Percentiles rank a stretch among this genome's conserved stretches.
Evolutionary conservation across 2,797 vertebrate species (phyloP).

Genomic region (Enteromius unitaeniatus): DNA sequence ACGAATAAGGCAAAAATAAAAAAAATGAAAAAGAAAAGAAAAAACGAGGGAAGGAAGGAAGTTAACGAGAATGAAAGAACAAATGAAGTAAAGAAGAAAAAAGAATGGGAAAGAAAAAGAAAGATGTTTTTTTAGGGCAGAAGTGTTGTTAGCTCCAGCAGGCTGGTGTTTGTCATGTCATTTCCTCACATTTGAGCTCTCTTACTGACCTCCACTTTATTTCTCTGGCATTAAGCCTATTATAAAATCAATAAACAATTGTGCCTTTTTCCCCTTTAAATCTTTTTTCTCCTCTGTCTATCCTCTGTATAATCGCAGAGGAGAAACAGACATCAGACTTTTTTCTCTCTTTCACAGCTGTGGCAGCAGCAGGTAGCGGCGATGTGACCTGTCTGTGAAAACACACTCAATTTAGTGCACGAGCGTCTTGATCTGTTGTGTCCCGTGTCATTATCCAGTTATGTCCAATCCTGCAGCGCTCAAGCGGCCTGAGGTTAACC

Average conservation of each 20-base stretch:
- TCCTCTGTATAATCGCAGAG: conserved; percentile 77
- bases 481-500: conserved; percentile 56
- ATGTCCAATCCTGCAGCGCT: conserved; percentile 43
- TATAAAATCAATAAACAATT: conserved; percentile 91
- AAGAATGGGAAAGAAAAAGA: conserved; percentile 22
- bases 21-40: not conserved
- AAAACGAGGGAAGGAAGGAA: not conserved
- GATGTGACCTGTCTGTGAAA: conserved; percentile 59
- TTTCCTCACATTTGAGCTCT: conserved; percentile 72
- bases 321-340: conserved; percentile 41
- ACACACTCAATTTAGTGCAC: conserved; percentile 62
- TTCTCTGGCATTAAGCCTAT: conserved; percentile 85
- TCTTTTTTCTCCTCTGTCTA: conserved; percentile 82
- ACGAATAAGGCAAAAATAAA: not conserved
- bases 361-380: conserved; percentile 39
- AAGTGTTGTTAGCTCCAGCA: conserved; percentile 74
- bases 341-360: conserved; percentile 26
- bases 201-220: conserved; percentile 78
- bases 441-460: conserved; percentile 64
- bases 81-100: not conserved
- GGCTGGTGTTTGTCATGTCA: conserved; percentile 78
- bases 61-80: not conserved
- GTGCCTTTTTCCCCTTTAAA: conserved; percentile 80
- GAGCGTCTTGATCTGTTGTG: conserved; percentile 49
- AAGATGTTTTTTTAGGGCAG: conserved; percentile 72